Evolutionary conservation across 2,888 invertebrate species (phyloP).

Genomic region (Oasisia sp.): DNA sequence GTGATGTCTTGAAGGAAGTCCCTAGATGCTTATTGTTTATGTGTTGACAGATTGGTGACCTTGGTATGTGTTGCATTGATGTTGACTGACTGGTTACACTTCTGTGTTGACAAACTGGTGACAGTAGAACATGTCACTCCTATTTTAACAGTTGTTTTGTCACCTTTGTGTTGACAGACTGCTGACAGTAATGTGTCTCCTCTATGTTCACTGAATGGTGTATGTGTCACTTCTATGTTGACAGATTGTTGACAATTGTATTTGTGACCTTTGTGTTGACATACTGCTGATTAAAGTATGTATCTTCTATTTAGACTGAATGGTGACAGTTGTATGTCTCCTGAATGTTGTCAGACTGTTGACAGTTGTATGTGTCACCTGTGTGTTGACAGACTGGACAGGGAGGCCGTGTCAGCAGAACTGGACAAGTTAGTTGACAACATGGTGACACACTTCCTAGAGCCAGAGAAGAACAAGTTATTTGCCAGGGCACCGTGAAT

Average conservation of each 20-base stretch:
- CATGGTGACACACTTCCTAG: constrained; percentile 82
- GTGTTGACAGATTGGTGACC: not conserved
- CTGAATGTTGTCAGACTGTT: no score
- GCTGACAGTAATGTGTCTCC: no score
- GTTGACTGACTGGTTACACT: not conserved
- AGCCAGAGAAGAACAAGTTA: constrained; percentile 79
- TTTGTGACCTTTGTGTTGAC: no score
- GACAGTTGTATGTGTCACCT: not conserved
- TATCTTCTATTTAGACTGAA: no score
- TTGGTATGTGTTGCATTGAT: not conserved
- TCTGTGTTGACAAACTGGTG: no score
- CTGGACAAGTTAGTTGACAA: constrained; percentile 80
- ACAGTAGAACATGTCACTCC: no score
- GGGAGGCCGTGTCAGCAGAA: constrained; percentile 72
- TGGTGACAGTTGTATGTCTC: not conserved
- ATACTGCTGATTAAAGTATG: no score
- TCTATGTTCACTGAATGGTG: no score
- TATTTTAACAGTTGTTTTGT: no score
- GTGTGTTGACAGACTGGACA: constrained; percentile 73
- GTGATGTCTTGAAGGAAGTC: no score
- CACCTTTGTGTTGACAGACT: no score
- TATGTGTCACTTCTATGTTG: not conserved
- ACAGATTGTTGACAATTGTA: not conserved
- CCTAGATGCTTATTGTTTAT: no score
- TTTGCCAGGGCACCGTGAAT: constrained; percentile 41